phyloP scores from a whole-genome alignment of 2,113 vertebrate species.

The Pseudopodoces humilis region DNA sequence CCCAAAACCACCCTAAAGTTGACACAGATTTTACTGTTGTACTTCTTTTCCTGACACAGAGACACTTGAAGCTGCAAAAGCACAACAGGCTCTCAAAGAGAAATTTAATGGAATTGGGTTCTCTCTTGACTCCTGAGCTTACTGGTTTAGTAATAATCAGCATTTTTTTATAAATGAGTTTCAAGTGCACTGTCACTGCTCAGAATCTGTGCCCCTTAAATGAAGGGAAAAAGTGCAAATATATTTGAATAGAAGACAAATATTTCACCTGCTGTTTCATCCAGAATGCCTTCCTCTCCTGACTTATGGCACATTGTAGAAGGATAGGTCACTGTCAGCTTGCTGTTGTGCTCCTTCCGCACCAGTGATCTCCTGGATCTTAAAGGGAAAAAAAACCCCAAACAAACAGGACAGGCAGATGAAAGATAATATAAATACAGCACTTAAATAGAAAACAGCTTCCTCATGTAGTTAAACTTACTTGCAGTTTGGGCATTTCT shows the following conservation, averaged over 20 bases:
- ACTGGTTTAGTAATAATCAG: not conserved
- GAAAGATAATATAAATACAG: not conserved
- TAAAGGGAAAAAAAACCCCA: not conserved
- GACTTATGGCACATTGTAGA: constrained; percentile 36
- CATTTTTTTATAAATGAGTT: not conserved
- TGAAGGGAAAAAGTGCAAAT: not conserved
- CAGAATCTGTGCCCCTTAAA: not conserved
- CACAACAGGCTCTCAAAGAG: not conserved
- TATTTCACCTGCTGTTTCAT: constrained; percentile 18
- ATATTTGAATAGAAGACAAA: not conserved
- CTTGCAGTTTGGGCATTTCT: constrained; percentile 90
- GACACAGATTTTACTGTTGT: not conserved
- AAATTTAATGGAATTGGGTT: not conserved
- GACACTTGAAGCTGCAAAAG: not conserved
- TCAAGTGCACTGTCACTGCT: not conserved
- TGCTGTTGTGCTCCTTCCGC: constrained; percentile 92
- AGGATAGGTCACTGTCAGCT: constrained; percentile 85
- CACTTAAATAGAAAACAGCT: not conserved
- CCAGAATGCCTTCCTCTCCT: not conserved
- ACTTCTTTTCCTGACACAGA: not conserved
- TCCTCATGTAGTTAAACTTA: constrained; percentile 62
- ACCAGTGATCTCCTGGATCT: constrained; percentile 80
- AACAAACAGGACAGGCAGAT: not conserved
- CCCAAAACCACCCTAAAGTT: not conserved
- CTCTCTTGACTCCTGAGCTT: not conserved